Conservation (phyloP, 2,797 vertebrate species). For the Florisuga fusca region DNA sequence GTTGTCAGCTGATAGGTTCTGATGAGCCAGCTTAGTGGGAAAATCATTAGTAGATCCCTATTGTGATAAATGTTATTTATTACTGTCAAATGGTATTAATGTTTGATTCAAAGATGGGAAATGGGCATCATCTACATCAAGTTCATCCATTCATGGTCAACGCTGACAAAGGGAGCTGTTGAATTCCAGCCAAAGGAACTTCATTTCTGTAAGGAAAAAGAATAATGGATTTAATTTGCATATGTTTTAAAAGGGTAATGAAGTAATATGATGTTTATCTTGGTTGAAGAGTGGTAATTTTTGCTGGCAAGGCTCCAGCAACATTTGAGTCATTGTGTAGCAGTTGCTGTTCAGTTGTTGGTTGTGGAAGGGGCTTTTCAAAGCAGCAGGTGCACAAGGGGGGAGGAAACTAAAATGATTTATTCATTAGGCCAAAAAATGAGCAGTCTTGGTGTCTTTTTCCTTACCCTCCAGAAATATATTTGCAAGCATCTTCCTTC, state of each 20-base stretch:
- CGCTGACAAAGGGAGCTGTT: constrained; percentile 87
- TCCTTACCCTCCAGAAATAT: constrained; percentile 63
- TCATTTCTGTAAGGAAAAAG: constrained; percentile 86
- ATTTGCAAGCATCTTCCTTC: constrained; percentile 65
- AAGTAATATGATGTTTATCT: constrained; percentile 99
- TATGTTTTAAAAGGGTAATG: constrained; percentile 99
- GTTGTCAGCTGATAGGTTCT: constrained; percentile 91
- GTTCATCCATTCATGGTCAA: constrained; percentile 86
- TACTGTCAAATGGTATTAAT: constrained; percentile 96
- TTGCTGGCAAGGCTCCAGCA: constrained; percentile 87
- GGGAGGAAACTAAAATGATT: constrained; percentile 82
- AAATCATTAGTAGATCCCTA: constrained; percentile 96
- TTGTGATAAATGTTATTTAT: constrained; percentile 99
- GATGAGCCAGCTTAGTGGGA: constrained; percentile 89
- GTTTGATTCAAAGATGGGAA: constrained; percentile 94
- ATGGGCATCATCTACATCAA: constrained; percentile 82
- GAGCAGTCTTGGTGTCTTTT: constrained; percentile 83
- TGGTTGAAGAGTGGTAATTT: constrained; percentile 96
- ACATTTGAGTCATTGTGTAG: constrained; percentile 85
- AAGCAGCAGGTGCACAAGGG: constrained; percentile 88
- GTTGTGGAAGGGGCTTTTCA: constrained; percentile 80
- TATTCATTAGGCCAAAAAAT: constrained; percentile 91
- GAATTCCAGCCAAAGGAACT: constrained; percentile 90
- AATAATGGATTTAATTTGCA: constrained; percentile 96
- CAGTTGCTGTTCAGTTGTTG: constrained; percentile 85